A percentile compares a stretch with the other conserved stretches of the same genome.
Evolutionary conservation across 64 coral and sea anemone species (phyloP).

Genomic region (Anthopleura sola): DNA sequence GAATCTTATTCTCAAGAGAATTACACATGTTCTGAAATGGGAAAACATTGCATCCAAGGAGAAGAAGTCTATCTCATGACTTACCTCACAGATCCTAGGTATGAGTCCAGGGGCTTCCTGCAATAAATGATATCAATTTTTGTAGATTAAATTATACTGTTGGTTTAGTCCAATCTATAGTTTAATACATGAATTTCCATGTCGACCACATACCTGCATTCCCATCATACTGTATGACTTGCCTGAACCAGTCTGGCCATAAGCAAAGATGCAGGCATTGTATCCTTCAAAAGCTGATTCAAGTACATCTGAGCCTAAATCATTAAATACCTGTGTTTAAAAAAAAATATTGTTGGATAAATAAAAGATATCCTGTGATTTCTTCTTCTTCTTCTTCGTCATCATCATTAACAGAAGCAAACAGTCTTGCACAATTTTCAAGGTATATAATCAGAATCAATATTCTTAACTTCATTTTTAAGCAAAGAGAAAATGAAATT

Average conservation of each 20-base stretch:
- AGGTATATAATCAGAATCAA: too few species aligned
- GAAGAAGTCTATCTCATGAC: not conserved
- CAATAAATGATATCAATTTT: not conserved
- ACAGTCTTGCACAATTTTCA: too few species aligned
- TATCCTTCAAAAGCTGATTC: slow-evolving; percentile 95
- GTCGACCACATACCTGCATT: slow-evolving; percentile 27
- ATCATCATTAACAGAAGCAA: too few species aligned
- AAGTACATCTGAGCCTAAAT: slow-evolving; percentile 87
- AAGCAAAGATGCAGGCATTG: slow-evolving; percentile 99
- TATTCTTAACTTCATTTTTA: too few species aligned
- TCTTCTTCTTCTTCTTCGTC: too few species aligned
- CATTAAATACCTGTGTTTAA: slow-evolving; percentile 75
- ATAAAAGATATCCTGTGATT: too few species aligned
- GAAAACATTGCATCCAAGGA: too few species aligned
- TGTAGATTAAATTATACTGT: not conserved
- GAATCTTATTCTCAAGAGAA: too few species aligned
- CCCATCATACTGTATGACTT: slow-evolving; percentile 99
- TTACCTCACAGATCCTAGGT: slow-evolving; percentile 89
- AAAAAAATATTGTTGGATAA: not conserved
- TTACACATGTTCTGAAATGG: too few species aligned
- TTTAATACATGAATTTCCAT: not conserved
- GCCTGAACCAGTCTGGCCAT: slow-evolving; percentile 96
- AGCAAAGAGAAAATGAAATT: too few species aligned
- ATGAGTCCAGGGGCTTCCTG: slow-evolving; percentile 82
- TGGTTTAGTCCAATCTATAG: not conserved